Base-by-base conservation (phyloP, 2,113 vertebrate genomes). In the Pterophyllum scalare region DNA sequence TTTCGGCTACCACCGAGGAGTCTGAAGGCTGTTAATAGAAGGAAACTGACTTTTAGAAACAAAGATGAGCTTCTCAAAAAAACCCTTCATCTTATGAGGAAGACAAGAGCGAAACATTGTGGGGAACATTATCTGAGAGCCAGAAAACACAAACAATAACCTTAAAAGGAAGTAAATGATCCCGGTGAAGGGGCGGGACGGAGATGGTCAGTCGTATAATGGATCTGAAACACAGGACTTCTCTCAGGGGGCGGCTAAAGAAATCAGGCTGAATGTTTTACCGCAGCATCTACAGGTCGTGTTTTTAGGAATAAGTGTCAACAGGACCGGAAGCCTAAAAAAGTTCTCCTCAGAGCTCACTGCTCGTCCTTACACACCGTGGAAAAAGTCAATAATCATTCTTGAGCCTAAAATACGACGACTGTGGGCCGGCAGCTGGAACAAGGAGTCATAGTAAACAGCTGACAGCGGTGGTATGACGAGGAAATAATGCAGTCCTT, bases 401-500 rank as follows among this genome's bases (percentile, higher is more conserved):
- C 43, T 20, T n/a, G 43, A 52, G 43, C 2, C 65, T 72, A 31
- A 72, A 72, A 52, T n/a, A 70, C 2, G 10, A 28, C 5, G 15
- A 0, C 22, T 26, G 46, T 6, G 24, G 11, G 14, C 64, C 6
- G 40, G 5, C 0, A 52, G 65, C 43, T 72, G 49, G 20, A 31
- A 52, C 17, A 52, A 20, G 24, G 28, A 7, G 15, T 52, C 65
- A 13, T 52, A 52, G 24, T n/a, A 20, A 72, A 19, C 24, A 19
- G 46, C 9, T 6, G 40, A 12, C 0, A 0, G 2, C 3, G 22
- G 62, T 26, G 62, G 1, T 1, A 0, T 26, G 40, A 49, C 40
- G 4, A 52, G 10, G 17, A 7, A 26, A 72, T 52, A 52, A 72
- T 12, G 65, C 24, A 70, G 19, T 49, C 0, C 15, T 20, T 24